Evolutionary conservation across 2,113 vertebrate genomes (phyloP), one percentile per base, ranked within the genome.

Genomic region (Oryzias javanicus): DNA sequence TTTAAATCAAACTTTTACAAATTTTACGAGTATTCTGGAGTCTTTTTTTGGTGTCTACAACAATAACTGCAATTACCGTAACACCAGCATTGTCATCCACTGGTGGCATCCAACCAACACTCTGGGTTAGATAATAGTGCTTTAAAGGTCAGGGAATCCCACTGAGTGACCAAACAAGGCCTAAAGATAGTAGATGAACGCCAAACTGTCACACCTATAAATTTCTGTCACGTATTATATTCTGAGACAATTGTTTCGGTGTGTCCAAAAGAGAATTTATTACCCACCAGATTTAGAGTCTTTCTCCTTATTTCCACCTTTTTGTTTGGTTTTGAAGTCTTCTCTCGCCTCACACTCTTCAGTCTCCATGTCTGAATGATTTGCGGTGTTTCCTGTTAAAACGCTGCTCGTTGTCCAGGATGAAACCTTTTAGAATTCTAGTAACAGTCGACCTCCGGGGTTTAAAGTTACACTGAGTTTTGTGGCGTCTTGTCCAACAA

Each of bases 81-180:
- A 29, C 27, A 29, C 47, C 47, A 50, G 14, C 4, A n/a, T 10
- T 29, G 5, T 18, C 0, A 16, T 48, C 20, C 41, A 51, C 42
- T 66, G 5, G 5, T 16, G 45, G 45, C 5, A 13, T 65, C 60
- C 60, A 70, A 79, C 45, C 64, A 50, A 79, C 64, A 50, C 41
- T 40, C 54, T 52, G n/a, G 64, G 67, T 79, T 79, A 83, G 68
- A 51, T 15, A 63, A 67, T 25, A 4, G n/a, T 2, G 29, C 52
- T 47, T 74, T 48, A 25, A 78, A 76, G 83, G 63, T 84, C 80
- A 80, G 76, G 77, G 63, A 53, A 79, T 25, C 68, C 81, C 79
- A 47, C 16, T 0, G 64, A 60, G 60, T 0, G 0, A 64, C 51
- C 51, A 63, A 20, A 19, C 14, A 49, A 46, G 45, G n/a, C 41